These are phyloP conservation scores for Rafetus swinhoei DNA, from an alignment of 2,113 vertebrate species.

Conservation along the genomic window DNA sequence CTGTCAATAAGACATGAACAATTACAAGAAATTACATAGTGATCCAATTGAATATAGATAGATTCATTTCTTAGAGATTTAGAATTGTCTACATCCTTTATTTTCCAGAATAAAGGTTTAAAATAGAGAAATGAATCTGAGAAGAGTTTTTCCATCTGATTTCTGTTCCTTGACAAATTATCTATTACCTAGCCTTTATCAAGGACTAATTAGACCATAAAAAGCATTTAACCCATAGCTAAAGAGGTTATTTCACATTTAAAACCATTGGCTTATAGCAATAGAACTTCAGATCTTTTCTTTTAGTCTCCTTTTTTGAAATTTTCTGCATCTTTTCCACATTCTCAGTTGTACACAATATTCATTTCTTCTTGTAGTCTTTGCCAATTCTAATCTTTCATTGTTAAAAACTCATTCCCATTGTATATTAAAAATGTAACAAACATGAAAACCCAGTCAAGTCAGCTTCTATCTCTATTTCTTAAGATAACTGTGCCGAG, in stretches of 20 bases:
- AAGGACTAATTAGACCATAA: not conserved
- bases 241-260: not conserved
- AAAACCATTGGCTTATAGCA: not conserved
- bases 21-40: not conserved
- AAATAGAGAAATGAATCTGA: not conserved
- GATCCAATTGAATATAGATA: not conserved
- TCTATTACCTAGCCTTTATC: not conserved
- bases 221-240: not conserved
- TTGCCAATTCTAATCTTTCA: not conserved
- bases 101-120: not conserved
- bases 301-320: not conserved
- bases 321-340: not conserved
- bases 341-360: not conserved
- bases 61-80: not conserved
- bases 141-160: not conserved
- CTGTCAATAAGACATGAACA: not conserved
- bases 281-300: not conserved
- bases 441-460: not conserved
- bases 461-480: not conserved
- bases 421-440: not conserved
- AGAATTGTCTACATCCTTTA: constrained; percentile 3
- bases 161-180: not conserved
- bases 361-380: not conserved
- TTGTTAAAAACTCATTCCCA: not conserved
- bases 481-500: not conserved